phyloP scores from a whole-genome alignment of 2,888 invertebrate genomes.

The Sesia apiformis region DNA sequence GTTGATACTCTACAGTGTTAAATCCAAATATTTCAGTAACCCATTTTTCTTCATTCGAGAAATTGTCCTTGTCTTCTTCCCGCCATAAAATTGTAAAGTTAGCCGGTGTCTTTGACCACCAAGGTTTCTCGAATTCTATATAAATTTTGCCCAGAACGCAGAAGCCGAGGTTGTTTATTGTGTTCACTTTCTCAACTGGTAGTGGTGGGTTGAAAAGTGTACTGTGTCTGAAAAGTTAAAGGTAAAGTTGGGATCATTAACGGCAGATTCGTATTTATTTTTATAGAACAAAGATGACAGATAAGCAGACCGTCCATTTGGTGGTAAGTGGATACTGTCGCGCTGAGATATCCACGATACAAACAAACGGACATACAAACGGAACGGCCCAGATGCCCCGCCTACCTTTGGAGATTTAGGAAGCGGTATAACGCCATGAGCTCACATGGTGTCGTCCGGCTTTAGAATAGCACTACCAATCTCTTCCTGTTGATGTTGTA shows the following conservation, averaged over 20 bases:
- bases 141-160: constrained; percentile 82
- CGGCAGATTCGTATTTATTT: too few relatives aligned
- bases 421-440: too few relatives aligned
- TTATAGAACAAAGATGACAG: too few relatives aligned
- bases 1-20: constrained; percentile 74
- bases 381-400: too few relatives aligned
- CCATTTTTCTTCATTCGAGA: constrained; percentile 69
- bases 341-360: too few relatives aligned
- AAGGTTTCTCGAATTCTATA: constrained; percentile 77
- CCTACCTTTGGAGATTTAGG: too few relatives aligned
- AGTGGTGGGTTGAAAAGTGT: constrained; percentile 76
- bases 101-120: constrained; percentile 73
- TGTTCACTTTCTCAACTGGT: constrained; percentile 66
- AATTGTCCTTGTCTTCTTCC: constrained; percentile 62
- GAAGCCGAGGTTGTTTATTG: constrained; percentile 77
- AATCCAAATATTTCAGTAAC: constrained; percentile 76
- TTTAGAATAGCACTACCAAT: too few relatives aligned
- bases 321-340: too few relatives aligned
- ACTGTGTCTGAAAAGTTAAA: constrained; percentile 35
- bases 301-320: too few relatives aligned
- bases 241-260: background rate
- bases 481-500: too few relatives aligned
- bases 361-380: too few relatives aligned
- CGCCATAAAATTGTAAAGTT: constrained; percentile 75
- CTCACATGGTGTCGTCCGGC: too few relatives aligned